These are phyloP conservation scores for Brachypteracias leptosomus DNA, from an alignment of 2,113 vertebrate genomes.

Conservation along the genomic window DNA sequence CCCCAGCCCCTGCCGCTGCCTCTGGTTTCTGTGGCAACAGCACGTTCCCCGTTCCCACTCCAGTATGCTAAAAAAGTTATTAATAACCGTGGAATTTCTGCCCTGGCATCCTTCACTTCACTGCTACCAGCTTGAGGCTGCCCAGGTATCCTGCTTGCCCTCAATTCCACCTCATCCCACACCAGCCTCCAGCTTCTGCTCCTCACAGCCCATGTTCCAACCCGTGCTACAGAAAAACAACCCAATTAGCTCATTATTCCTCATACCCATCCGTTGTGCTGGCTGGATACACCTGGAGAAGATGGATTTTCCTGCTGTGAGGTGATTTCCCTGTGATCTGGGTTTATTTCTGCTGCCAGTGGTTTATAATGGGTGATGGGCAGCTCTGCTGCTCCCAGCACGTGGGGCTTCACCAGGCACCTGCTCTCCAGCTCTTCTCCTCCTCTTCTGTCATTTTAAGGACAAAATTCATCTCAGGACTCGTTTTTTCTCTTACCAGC, in stretches of 20 bases:
- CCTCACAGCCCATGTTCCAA: background rate
- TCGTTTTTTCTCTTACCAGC: no score
- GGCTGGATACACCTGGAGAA: background rate
- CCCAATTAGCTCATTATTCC: background rate
- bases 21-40: slow-evolving; percentile 68
- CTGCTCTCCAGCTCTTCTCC: background rate
- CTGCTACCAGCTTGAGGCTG: background rate
- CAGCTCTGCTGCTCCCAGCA: background rate
- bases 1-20: background rate
- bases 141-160: background rate
- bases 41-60: background rate
- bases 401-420: fast-evolving
- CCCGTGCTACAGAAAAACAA: background rate
- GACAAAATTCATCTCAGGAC: background rate
- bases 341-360: background rate
- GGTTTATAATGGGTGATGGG: background rate
- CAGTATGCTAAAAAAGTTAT: background rate
- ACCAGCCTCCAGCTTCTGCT: no score
- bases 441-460: background rate
- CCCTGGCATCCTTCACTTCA: background rate
- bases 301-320: background rate
- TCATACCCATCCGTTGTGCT: background rate
- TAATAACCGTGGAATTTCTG: background rate
- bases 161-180: no score
- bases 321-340: background rate